Evolutionary conservation across 2,888 invertebrate species (phyloP).

Genomic region (Ormia ochracea): DNA sequence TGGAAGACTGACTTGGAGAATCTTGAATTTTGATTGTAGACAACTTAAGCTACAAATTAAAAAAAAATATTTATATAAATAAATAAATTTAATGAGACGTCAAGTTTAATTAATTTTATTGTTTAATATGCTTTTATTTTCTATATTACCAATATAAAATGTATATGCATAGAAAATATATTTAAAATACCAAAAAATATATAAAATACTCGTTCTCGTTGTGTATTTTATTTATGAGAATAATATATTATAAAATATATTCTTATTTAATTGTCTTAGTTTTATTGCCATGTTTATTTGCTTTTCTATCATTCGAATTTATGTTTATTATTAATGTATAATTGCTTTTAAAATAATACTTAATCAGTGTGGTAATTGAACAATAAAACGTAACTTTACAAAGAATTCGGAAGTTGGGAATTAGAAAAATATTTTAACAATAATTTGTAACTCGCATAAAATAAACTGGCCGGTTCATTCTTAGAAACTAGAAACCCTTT

Average conservation of each 20-base stretch:
- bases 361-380: too few relatives aligned
- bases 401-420: too few relatives aligned
- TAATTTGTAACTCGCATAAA: too few relatives aligned
- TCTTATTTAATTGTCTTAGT: background rate
- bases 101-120: conserved; percentile 45
- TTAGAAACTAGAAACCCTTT: too few relatives aligned
- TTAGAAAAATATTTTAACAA: too few relatives aligned
- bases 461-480: too few relatives aligned
- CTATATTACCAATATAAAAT: conserved; percentile 26
- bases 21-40: conserved; percentile 24
- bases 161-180: conserved; percentile 36
- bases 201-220: conserved; percentile 55
- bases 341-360: conserved; percentile 54
- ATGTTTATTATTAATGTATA: conserved; percentile 19
- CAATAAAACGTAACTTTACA: too few relatives aligned
- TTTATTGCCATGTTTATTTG: conserved; percentile 30
- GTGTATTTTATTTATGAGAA: conserved; percentile 27
- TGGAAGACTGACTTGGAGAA: background rate
- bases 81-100: conserved; percentile 4
- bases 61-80: background rate
- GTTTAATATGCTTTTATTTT: conserved; percentile 40
- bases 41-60: conserved; percentile 19
- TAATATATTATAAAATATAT: background rate
- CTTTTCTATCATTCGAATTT: too few relatives aligned
- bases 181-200: conserved; percentile 40